Evolutionary conservation across 2,888 invertebrate species (phyloP).

Genomic region (Gasteruption jaculator): DNA sequence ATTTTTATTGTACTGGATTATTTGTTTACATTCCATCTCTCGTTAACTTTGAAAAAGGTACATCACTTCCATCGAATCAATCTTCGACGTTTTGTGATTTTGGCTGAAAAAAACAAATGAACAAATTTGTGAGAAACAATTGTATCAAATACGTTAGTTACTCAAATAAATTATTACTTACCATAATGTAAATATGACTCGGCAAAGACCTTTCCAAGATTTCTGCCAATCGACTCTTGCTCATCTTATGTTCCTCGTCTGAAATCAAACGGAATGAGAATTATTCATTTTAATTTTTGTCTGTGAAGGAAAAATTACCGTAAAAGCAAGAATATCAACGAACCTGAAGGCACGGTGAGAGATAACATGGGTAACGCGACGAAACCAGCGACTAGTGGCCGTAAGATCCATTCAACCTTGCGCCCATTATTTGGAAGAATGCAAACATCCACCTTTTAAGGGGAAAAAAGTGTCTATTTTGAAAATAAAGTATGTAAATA

Average conservation of each 20-base stretch:
- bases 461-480: constrained; percentile 5
- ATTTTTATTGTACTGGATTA: too few species aligned
- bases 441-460: constrained; percentile 47
- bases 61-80: too few species aligned
- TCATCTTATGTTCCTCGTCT: constrained; percentile 49
- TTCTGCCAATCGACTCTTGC: constrained; percentile 54
- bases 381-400: constrained; percentile 64
- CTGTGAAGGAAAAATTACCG: constrained; percentile 11
- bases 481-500: background rate
- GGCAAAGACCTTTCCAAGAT: constrained; percentile 61
- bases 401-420: constrained; percentile 71
- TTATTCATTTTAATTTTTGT: background rate
- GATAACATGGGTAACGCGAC: constrained; percentile 57
- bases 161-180: constrained; percentile 37
- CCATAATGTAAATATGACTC: constrained; percentile 65
- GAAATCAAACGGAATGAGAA: constrained; percentile 8
- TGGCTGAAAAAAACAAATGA: constrained; percentile 35
- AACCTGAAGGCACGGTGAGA: constrained; percentile 50
- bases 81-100: constrained; percentile 38
- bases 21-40: too few species aligned
- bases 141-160: background rate
- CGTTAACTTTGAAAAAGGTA: too few species aligned
- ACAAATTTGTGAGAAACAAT: background rate
- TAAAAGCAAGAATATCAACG: constrained; percentile 28
- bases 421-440: constrained; percentile 60